Base-by-base conservation (phyloP, 2,113 vertebrate genomes). In the Nymphicus hollandicus region DNA sequence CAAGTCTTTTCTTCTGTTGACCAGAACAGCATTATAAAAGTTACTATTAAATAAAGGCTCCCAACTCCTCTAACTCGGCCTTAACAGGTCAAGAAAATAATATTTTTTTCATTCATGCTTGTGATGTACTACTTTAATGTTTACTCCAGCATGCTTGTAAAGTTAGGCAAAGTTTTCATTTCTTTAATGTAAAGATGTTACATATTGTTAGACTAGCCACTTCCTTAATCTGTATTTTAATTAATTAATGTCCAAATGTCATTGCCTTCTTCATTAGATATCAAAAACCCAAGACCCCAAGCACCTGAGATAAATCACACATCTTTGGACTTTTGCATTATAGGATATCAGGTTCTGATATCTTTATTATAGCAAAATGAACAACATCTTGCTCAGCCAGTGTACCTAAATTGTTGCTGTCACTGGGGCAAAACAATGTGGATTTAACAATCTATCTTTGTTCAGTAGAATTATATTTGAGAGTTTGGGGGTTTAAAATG, bases 181-280 rank as follows among this genome's bases (percentile, higher is more conserved):
- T 81, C 17, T 19, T 58, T 44, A 53, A 80, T 50, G 22, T n/a
- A 13, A 58, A 53, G 11, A 46, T 65, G 55, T 20, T 55, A 20
- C 35, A 60, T 27, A 52, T 27, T 72, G 29, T 72, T 78, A 81
- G 41, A 22, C 29, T 85, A 92, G 55, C 14, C 29, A 66, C 17
- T 87, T 96, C 23, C 44, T 97, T 74, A 79, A 74, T 83, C 60
- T 69, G 12, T 76, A 80, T 95, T 86, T 86, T 31, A 82, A 43
- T 85, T 90, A 81, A 91, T 81, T 88, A 6, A 19, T 70, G 46
- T 87, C 65, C 52, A 89, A 53, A 20, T 10, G 72, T 79, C 53
- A 43, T n/a, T 91, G 43, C 8, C 15, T 4, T 22, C 29, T 92
- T 91, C 31, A 60, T 72, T 23, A 71, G 35, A 8, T 68, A 41